Evolutionary conservation across 2,113 vertebrate genomes (phyloP).

Genomic region (Myiozetetes cayanensis): DNA sequence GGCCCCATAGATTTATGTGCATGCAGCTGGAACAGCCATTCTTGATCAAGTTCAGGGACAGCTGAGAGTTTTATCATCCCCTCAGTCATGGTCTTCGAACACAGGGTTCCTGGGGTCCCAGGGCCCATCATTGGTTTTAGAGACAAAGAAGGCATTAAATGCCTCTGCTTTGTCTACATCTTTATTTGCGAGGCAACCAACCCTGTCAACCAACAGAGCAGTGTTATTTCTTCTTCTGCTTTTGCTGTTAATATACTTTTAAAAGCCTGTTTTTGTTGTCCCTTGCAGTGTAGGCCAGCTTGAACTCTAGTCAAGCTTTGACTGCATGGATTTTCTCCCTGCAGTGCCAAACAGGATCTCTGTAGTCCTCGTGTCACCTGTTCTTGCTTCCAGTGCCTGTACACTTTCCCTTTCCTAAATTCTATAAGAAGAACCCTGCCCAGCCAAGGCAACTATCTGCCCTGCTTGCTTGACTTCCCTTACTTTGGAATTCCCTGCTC

Average conservation of each 20-base stretch:
- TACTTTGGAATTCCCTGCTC: neutral
- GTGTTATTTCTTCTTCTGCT: neutral
- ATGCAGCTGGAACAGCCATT: neutral
- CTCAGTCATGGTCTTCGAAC: neutral
- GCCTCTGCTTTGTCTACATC: neutral
- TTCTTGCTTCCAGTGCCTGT: neutral
- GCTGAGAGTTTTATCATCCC: neutral
- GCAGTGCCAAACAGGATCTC: neutral
- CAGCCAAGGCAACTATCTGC: neutral
- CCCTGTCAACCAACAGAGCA: neutral
- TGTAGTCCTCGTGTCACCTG: neutral
- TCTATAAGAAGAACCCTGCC: neutral
- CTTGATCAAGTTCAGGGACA: neutral
- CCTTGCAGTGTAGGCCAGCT: neutral
- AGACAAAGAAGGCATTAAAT: neutral
- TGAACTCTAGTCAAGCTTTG: neutral
- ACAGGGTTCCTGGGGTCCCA: neutral
- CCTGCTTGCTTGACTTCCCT: neutral
- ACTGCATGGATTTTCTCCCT: neutral
- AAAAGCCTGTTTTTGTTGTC: neutral
- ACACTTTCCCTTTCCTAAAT: neutral
- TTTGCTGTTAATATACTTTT: neutral
- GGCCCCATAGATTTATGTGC: neutral
- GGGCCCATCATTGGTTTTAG: rapidly evolving
- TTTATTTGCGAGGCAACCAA: neutral